Evolutionary conservation across 1,140 invertebrate genomes (phyloP).

Genomic region (Ooceraea biroi): DNA sequence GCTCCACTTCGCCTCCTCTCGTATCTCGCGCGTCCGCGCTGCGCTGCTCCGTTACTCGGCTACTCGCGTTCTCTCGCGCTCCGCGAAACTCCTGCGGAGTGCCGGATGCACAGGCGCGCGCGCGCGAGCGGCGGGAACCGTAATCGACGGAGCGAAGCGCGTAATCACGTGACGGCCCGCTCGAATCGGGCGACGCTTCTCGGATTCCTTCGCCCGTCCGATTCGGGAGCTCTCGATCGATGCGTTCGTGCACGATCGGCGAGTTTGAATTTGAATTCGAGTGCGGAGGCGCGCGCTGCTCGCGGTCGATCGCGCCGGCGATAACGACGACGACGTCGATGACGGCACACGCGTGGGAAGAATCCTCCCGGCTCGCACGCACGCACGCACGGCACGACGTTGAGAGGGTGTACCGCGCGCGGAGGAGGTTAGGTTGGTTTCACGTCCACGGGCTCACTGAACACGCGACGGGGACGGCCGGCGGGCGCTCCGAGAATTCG

Average conservation of each 20-base stretch:
- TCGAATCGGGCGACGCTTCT: neutral
- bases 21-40: neutral
- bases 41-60: too few relatives aligned
- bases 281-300: too few relatives aligned
- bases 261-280: too few relatives aligned
- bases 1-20: neutral
- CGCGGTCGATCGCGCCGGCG: neutral
- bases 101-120: neutral
- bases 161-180: neutral
- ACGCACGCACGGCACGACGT: neutral
- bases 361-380: neutral
- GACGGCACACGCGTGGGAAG: neutral
- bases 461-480: slow-evolving; percentile 67
- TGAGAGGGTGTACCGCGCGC: neutral
- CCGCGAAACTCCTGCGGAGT: neutral
- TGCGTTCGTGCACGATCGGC: too few relatives aligned
- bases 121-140: slow-evolving; percentile 14
- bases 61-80: neutral
- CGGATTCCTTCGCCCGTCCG: too few relatives aligned
- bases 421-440: slow-evolving; percentile 72
- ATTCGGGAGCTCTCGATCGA: too few relatives aligned
- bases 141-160: neutral
- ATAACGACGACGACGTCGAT: neutral
- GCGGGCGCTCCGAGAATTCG: slow-evolving; percentile 69
- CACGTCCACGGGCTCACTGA: slow-evolving; percentile 77